Evolutionary conservation across 2,113 vertebrate genomes (phyloP), one percentile per base, ranked within the genome.

Genomic region (Porphyrio hochstetteri): DNA sequence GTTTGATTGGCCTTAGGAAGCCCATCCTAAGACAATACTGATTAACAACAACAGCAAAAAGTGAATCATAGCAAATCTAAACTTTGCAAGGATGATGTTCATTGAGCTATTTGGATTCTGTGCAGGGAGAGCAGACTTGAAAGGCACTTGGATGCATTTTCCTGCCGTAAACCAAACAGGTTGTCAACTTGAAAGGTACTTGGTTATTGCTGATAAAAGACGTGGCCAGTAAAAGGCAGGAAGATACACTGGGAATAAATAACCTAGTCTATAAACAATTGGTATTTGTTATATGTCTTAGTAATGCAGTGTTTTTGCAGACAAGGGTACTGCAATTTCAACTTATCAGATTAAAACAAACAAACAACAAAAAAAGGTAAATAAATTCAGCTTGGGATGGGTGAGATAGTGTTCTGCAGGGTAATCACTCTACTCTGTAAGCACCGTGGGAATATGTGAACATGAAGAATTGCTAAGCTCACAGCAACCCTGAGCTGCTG

Each of bases 121-220:
- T 80, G 40, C 57, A 71, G 60, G 40, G 33, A 74, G 78, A 90
- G 63, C 52, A 78, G 63, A 40, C 74, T 50, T 64, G 60, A 67
- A 65, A 87, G 29, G 78, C 56, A 56, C 60, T 85, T 46, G 70
- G 52, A 86, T 68, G 24, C 3, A 21, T 92, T 92, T 93, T 56
- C 35, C 42, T 88, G 90, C 68, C 3, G 7, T 80, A 65, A 92
- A 84, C 7, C 16, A 81, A 77, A 31, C 61, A 28, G 74, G 52
- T 65, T 93, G 86, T 93, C 61, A 61, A 67, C 72, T 93, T 91
- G 89, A 87, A 64, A 68, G 68, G 59, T 35, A 79, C 94, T 96
- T 63, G 68, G 87, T 91, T 94, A 95, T 93, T 95, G 90, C 92
- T 92, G 93, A 81, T 89, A 80, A 92, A 95, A 96, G 87, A 69